Evolutionary conservation across 1,140 invertebrate genomes (phyloP).

Genomic region (Streblospio benedicti): DNA sequence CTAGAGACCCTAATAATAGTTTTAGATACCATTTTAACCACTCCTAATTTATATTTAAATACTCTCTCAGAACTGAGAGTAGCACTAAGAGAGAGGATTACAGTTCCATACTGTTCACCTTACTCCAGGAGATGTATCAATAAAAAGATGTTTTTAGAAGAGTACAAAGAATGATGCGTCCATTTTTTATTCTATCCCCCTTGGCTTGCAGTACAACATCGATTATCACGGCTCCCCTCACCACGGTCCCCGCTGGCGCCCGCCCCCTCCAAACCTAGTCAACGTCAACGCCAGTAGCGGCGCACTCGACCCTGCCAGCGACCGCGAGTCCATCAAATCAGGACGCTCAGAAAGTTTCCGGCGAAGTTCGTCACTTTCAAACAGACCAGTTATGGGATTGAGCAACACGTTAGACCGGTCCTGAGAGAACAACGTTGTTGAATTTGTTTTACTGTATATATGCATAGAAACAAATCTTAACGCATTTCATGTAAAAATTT

Average conservation of each 20-base stretch:
- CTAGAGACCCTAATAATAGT: too few relatives aligned
- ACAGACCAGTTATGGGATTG: background rate
- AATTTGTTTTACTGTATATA: too few relatives aligned
- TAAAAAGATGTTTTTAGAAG: background rate
- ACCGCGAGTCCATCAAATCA: slow-evolving; percentile 1
- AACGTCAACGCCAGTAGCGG: background rate
- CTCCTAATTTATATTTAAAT: background rate
- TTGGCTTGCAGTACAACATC: slow-evolving; percentile 38
- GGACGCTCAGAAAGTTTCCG: slow-evolving; percentile 10
- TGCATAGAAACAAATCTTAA: too few relatives aligned
- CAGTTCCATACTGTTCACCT: background rate
- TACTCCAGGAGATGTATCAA: background rate
- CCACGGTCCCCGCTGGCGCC: slow-evolving; percentile 14
- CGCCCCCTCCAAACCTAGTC: slow-evolving; percentile 3
- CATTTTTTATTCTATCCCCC: background rate
- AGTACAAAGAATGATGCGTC: background rate
- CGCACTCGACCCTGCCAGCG: background rate
- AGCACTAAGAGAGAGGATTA: too few relatives aligned
- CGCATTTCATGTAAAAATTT: too few relatives aligned
- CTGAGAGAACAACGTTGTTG: too few relatives aligned
- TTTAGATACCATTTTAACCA: background rate
- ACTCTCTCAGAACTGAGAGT: too few relatives aligned
- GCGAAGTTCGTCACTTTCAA: slow-evolving; percentile 15
- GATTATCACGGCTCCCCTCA: slow-evolving; percentile 32
- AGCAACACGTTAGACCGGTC: too few relatives aligned